Conservation (phyloP, 2,113 vertebrate species). For the Panthera uncia region DNA sequence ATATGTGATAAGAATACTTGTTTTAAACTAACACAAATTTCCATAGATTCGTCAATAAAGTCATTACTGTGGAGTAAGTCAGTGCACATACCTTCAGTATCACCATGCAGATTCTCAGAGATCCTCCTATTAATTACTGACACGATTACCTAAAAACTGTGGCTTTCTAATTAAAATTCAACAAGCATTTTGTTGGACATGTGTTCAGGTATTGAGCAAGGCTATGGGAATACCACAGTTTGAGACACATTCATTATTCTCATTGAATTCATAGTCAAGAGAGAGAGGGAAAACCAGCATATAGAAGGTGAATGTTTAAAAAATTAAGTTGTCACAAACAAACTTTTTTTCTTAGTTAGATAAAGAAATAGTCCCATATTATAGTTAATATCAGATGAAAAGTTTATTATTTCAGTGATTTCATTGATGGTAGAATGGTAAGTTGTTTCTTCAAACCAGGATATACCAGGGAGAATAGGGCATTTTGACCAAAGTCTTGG, state of each 20-base stretch:
- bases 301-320: neutral
- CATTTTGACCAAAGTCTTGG: conserved; percentile 52
- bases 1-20: neutral
- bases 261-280: neutral
- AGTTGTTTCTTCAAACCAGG: conserved; percentile 51
- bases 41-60: neutral
- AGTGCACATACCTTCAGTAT: neutral
- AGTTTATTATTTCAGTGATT: conserved; percentile 1
- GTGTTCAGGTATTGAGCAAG: neutral
- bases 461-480: neutral
- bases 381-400: neutral
- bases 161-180: neutral
- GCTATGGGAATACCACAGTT: neutral
- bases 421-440: conserved; percentile 14
- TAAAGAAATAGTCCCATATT: neutral
- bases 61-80: neutral
- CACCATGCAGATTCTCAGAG: neutral
- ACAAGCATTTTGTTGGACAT: neutral
- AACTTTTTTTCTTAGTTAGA: neutral
- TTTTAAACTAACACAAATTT: neutral
- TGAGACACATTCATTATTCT: neutral
- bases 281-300: neutral
- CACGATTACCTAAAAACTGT: neutral
- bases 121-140: neutral
- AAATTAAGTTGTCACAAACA: neutral